A percentile compares a stretch with the other conserved stretches of the same genome.
These are phyloP conservation scores for Nezara viridula DNA, from an alignment of 2,888 invertebrate species.

Conservation along the genomic window DNA sequence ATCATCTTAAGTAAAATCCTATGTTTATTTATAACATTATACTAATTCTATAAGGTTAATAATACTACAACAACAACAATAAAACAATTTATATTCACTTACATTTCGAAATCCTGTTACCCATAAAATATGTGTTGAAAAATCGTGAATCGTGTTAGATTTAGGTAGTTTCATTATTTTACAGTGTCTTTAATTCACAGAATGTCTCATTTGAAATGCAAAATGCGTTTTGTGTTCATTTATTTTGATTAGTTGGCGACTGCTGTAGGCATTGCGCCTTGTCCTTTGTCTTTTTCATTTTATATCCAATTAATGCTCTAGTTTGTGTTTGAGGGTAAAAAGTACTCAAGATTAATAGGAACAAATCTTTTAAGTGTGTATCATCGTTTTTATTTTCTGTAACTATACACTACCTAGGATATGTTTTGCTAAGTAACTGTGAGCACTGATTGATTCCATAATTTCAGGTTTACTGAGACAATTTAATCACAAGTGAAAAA, in stretches of 20 bases:
- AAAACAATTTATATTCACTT: no score
- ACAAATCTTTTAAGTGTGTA: background rate
- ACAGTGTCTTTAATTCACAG: background rate
- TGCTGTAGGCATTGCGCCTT: background rate
- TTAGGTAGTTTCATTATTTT: background rate
- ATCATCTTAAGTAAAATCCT: no score
- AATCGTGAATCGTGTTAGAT: background rate
- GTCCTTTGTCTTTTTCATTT: background rate
- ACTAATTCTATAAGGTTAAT: no score
- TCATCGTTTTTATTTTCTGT: background rate
- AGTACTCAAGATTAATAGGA: background rate
- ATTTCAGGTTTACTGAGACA: background rate
- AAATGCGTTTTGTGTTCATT: constrained; percentile 10
- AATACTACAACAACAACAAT: no score
- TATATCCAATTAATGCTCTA: background rate
- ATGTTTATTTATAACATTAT: no score
- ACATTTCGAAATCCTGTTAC: background rate
- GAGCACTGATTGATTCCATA: background rate
- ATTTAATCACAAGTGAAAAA: background rate
- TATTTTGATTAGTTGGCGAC: constrained; percentile 1
- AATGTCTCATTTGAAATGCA: constrained; percentile 11
- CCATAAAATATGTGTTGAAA: background rate
- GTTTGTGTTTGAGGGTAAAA: background rate
- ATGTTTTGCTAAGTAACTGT: background rate
- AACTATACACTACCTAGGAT: background rate